Percentiles rank a stretch among this genome's conserved stretches.
These are phyloP conservation scores for Deroplatys truncata DNA, from an alignment of 2,888 invertebrate genomes.

Conservation along the genomic window DNA sequence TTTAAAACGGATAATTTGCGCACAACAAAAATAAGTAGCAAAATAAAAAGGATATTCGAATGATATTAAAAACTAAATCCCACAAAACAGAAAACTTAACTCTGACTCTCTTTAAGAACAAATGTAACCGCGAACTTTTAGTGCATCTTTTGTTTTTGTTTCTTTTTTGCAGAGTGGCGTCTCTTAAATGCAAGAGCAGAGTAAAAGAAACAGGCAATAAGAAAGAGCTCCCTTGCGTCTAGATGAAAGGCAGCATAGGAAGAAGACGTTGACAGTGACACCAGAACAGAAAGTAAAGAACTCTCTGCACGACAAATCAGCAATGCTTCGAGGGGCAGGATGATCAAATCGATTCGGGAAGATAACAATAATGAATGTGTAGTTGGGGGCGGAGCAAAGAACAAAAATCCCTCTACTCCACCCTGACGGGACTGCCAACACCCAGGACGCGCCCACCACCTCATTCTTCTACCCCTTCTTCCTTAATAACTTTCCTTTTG, in stretches of 20 bases:
- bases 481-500: neutral
- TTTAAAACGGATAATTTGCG: no score
- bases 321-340: neutral
- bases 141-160: no score
- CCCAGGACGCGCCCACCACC: neutral
- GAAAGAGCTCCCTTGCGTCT: no score
- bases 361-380: neutral
- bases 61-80: no score
- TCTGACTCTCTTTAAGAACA: no score
- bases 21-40: no score
- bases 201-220: neutral
- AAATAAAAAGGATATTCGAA: no score
- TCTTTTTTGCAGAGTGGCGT: no score
- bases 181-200: no score
- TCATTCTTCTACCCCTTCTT: neutral
- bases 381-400: neutral
- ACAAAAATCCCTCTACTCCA: neutral
- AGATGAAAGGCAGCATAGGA: neutral
- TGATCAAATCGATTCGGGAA: neutral
- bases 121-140: no score
- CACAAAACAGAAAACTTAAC: no score
- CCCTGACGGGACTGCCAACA: neutral
- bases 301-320: neutral
- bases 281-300: neutral
- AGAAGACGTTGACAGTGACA: neutral